phyloP scores from a whole-genome alignment of 53 echinoderm and acorn worm genomes.

The Actinopyga echinites region DNA sequence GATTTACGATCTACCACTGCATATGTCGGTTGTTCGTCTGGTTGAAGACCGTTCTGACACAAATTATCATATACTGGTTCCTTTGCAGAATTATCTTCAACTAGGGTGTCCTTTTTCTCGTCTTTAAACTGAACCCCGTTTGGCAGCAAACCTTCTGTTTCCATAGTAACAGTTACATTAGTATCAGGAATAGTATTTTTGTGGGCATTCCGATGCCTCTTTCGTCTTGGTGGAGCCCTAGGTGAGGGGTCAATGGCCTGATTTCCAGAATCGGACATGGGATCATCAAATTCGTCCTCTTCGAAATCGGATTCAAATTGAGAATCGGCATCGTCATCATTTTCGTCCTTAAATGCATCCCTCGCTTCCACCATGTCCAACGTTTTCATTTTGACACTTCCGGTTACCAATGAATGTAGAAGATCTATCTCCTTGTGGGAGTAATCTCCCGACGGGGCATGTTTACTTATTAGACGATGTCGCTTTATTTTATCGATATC shows the following conservation, averaged over 20 bases:
- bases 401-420: slow-evolving; percentile 1
- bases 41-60: too few species aligned
- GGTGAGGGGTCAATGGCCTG: slow-evolving; percentile 9
- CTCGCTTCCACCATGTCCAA: neutral
- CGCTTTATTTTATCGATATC: slow-evolving; percentile 52
- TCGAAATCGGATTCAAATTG: slow-evolving; percentile 42
- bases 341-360: neutral
- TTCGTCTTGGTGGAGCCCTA: slow-evolving; percentile 28
- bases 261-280: slow-evolving; percentile 32
- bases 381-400: slow-evolving; percentile 3
- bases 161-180: neutral
- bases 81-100: too few species aligned
- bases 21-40: neutral
- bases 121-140: too few species aligned
- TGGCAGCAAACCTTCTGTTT: too few species aligned
- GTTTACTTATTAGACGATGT: neutral
- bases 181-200: neutral
- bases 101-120: too few species aligned
- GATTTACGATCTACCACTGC: slow-evolving; percentile 14
- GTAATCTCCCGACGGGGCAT: slow-evolving; percentile 2
- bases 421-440: slow-evolving; percentile 25
- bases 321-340: slow-evolving; percentile 22
- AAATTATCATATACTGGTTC: too few species aligned
- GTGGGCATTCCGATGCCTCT: neutral
- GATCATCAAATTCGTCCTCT: slow-evolving; percentile 34